These are phyloP conservation scores for Hyperoplus lanceolatus DNA, from an alignment of 2,797 vertebrate genomes.

Conservation along the genomic window DNA sequence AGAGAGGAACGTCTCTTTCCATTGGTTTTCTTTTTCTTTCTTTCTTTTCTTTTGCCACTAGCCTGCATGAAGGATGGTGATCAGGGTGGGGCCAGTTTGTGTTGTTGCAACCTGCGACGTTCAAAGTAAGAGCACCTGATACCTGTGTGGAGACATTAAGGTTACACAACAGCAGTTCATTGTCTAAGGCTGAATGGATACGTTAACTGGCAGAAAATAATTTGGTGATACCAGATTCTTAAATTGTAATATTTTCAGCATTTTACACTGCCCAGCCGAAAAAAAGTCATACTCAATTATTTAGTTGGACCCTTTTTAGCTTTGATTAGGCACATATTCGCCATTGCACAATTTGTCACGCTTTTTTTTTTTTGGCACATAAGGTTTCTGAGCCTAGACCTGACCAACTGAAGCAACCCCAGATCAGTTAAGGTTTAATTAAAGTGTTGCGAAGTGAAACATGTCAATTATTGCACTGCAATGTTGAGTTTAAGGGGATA, in stretches of 20 bases:
- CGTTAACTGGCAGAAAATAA: background rate
- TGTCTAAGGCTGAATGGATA: background rate
- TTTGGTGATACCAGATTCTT: background rate
- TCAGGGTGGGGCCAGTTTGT: slow-evolving; percentile 4
- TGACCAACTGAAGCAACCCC: too few species aligned
- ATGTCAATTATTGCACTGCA: too few species aligned
- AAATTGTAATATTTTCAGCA: background rate
- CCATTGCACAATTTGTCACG: too few species aligned
- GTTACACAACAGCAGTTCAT: background rate
- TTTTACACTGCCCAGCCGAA: background rate
- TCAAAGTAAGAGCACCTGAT: background rate
- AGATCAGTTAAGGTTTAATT: too few species aligned
- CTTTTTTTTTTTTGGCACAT: too few species aligned
- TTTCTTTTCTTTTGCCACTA: slow-evolving; percentile 10
- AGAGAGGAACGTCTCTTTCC: background rate
- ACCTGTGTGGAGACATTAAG: too few species aligned
- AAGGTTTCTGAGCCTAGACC: too few species aligned
- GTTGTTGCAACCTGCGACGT: background rate
- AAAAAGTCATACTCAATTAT: too few species aligned
- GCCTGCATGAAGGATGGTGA: slow-evolving; percentile 2
- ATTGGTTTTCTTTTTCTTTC: background rate
- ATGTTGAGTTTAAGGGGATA: background rate
- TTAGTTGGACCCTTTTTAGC: too few species aligned
- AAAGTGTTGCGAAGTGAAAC: too few species aligned
- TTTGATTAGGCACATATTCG: too few species aligned